Percentiles rank a stretch among this genome's conserved stretches.
phyloP scores from a whole-genome alignment of 2,888 invertebrate species.

The Rambutsinella grinnellia region DNA sequence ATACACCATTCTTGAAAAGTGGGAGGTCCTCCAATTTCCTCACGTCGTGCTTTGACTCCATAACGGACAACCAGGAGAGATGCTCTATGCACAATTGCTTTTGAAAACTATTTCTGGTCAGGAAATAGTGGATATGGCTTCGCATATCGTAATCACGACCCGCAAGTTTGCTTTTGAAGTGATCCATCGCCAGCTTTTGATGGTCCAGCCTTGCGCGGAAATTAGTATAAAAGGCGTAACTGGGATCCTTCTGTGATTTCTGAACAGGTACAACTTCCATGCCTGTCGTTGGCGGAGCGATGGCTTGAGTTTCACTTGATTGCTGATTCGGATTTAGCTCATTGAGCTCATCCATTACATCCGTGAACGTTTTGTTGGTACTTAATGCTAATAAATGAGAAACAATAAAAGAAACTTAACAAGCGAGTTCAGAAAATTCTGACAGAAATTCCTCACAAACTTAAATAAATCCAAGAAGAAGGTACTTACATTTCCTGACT shows the following conservation, averaged over 20 bases:
- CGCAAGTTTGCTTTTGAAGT: not conserved
- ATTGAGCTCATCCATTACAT: not conserved
- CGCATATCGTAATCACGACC: not conserved
- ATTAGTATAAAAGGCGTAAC: not conserved
- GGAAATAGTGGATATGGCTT: not conserved
- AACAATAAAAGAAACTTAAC: too few species aligned
- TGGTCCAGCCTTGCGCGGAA: not conserved
- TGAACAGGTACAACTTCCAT: not conserved
- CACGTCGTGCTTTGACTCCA: not conserved
- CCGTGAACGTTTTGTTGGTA: not conserved
- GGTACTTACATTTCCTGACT: conserved; percentile 28
- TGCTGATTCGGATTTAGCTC: not conserved
- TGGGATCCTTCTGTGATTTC: not conserved
- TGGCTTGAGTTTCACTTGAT: not conserved
- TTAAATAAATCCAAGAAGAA: not conserved
- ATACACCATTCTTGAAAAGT: conserved; percentile 1
- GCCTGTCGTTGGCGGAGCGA: not conserved
- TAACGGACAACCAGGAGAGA: conserved; percentile 8
- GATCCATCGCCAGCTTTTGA: not conserved
- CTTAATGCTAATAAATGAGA: not conserved
- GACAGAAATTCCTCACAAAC: not conserved
- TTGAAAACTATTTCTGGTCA: not conserved
- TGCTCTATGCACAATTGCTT: conserved; percentile 25
- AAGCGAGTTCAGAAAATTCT: too few species aligned
- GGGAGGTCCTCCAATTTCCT: not conserved